Conservation (phyloP, 30 jellyfish, hydroid and myxozoan genomes). For the Aurelia coerulea region DNA sequence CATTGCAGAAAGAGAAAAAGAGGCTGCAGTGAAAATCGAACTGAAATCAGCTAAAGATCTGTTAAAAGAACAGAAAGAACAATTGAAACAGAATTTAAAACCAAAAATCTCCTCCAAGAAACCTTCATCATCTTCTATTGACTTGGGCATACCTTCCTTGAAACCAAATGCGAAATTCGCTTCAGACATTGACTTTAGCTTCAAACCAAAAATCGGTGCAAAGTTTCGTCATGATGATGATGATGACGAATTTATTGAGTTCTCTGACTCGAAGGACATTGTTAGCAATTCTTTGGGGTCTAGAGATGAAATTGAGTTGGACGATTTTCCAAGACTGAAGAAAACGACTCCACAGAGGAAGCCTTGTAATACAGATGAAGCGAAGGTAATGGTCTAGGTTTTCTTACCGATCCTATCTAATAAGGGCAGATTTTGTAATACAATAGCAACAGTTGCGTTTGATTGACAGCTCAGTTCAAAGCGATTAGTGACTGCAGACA, state of each 20-base stretch:
- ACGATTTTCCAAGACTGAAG: not conserved
- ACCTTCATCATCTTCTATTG: not conserved
- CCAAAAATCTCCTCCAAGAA: not conserved
- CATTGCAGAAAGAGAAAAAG: constrained; percentile 28
- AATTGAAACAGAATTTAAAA: not conserved
- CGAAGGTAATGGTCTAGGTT: constrained; percentile 25
- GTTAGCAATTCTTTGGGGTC: constrained; percentile 62
- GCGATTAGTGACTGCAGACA: no score
- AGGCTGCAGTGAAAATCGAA: constrained; percentile 22
- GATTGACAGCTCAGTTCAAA: no score
- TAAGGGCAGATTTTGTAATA: no score
- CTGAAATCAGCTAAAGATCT: constrained; percentile 61
- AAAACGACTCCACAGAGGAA: not conserved
- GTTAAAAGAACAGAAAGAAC: constrained; percentile 30
- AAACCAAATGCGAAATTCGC: not conserved
- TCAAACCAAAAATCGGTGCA: constrained; percentile 77
- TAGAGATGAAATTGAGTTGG: constrained; percentile 8
- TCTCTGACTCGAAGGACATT: constrained; percentile 66
- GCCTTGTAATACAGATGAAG: constrained; percentile 22
- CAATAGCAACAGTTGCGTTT: no score
- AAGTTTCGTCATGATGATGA: constrained; percentile 34
- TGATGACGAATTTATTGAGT: constrained; percentile 69
- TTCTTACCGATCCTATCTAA: no score
- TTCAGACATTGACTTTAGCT: constrained; percentile 12
- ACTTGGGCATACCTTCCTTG: constrained; percentile 13